Percentiles rank a stretch among this genome's conserved stretches.
Evolutionary conservation across 1,140 invertebrate genomes (phyloP).

Genomic region (Wasmannia auropunctata): DNA sequence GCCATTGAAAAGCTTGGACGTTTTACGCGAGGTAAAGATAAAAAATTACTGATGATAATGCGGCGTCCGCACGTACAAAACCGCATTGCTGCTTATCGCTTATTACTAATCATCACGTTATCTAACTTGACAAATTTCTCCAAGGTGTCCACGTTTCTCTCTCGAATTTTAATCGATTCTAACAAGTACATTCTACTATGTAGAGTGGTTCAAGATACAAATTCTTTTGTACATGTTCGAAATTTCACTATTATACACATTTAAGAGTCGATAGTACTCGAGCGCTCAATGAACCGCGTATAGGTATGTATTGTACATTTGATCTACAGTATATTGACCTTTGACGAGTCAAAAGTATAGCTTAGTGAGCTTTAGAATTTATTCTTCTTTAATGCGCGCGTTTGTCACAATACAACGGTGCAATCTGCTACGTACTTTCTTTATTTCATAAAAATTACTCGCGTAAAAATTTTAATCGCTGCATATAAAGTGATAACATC

Average conservation of each 20-base stretch:
- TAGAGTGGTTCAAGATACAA: not conserved
- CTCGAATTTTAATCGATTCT: not conserved
- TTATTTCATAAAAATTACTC: not conserved
- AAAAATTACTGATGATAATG: conserved; percentile 38
- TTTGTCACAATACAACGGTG: conserved; percentile 9
- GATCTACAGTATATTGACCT: too few relatives aligned
- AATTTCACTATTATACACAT: not conserved
- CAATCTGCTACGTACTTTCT: conserved; percentile 6
- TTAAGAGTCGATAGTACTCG: not conserved
- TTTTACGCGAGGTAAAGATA: not conserved
- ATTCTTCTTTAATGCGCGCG: not conserved
- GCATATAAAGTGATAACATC: too few relatives aligned
- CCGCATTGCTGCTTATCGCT: conserved; percentile 41
- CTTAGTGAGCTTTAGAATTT: not conserved
- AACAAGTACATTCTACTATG: not conserved
- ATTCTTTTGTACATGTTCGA: not conserved
- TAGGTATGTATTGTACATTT: too few relatives aligned
- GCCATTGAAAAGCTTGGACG: not conserved
- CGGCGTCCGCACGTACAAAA: not conserved
- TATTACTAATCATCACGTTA: conserved; percentile 31
- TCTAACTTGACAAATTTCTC: not conserved
- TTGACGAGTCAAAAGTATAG: not conserved
- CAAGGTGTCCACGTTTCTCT: not conserved
- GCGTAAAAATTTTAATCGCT: not conserved
- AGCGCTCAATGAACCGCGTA: too few relatives aligned